Base-by-base conservation (phyloP, 2,888 invertebrate genomes). In the Epinotia ramella region DNA sequence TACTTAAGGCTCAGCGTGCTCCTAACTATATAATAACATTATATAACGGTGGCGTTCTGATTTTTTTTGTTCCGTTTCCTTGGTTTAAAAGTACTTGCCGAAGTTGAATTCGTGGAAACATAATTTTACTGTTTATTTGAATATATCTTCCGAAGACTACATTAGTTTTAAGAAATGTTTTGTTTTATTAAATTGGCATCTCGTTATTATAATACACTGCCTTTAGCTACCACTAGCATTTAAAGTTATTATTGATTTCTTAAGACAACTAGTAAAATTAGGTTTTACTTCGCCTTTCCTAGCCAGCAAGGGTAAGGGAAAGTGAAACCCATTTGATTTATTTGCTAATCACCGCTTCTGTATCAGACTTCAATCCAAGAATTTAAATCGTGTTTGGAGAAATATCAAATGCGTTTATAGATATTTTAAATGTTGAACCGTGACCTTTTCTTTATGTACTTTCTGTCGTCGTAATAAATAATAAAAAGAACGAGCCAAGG, bases 321-420 rank as follows among this genome's bases (percentile, higher is more conserved):
- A 33, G 33, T 33, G 33, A 33, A 33, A 33, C 33, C 33, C 33
- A 33, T 33, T 33, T 33, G 33, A 24, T 13, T 65, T 28, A 49
- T 49, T 49, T 65, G 16, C 46, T 28, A 49, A n/a, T 28, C 65
- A 65, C 49, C 49, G 49, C 65, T 28, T 24, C 65, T 28, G 28
- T 28, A 28, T 57, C 3, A 67, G 56, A 57, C 57, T 12, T 33
- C n/a, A 12, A 60, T 40, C n/a, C 18, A 57, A 18, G 18, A 44
- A 63, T 33, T 7, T 33, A n/a, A 57, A 62, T n/a, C 9, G 9
- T 62, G 3, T 46, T 20, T 20, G 16, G 3, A 65, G 7, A 49
- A 16, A 49, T 7, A 64, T n/a, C 46, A 24, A 64, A 49, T 49
- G 6, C 16, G 5, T 65, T 46, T 18, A 24, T 44, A 20, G 40